A percentile compares a stretch with the other conserved stretches of the same genome.
These are phyloP conservation scores for Caenorhabditis imperialis DNA, from an alignment of 2,888 invertebrate genomes.

Conservation along the genomic window DNA sequence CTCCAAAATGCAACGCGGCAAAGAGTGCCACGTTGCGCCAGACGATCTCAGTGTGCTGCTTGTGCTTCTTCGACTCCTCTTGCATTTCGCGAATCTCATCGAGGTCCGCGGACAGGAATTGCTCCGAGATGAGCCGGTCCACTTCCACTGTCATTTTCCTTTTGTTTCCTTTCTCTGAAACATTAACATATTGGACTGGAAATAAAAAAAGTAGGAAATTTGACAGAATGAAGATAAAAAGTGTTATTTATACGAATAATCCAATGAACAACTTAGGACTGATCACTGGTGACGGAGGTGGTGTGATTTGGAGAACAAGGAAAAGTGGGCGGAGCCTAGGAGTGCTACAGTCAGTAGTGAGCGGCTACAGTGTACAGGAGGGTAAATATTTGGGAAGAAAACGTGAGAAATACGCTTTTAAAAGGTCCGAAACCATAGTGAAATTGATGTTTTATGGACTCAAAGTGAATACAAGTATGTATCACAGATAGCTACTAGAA, in stretches of 20 bases:
- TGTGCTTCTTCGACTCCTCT: conserved; percentile 55
- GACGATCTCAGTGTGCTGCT: conserved; percentile 66
- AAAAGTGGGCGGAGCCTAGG: not conserved
- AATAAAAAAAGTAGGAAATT: no score
- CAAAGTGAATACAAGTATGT: no score
- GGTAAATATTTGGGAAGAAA: no score
- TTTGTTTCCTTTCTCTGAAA: no score
- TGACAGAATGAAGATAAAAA: not conserved
- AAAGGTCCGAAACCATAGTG: no score
- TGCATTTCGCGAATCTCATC: conserved; percentile 66
- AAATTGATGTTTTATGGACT: no score
- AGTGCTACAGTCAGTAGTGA: not conserved
- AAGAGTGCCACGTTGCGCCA: conserved; percentile 76
- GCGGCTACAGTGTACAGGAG: not conserved
- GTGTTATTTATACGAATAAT: not conserved
- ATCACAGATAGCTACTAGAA: no score
- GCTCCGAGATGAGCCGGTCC: conserved; percentile 37
- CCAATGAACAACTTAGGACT: not conserved
- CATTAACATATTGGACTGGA: no score
- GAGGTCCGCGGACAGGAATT: conserved; percentile 69
- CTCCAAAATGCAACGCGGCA: conserved; percentile 70
- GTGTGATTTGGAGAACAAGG: not conserved
- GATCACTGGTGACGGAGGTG: not conserved
- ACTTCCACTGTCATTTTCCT: conserved; percentile 33
- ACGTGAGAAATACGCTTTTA: no score